Percentiles rank a stretch among this genome's conserved stretches.
Conservation (phyloP, 2,797 vertebrate genomes). For the Astyanax mexicanus region DNA sequence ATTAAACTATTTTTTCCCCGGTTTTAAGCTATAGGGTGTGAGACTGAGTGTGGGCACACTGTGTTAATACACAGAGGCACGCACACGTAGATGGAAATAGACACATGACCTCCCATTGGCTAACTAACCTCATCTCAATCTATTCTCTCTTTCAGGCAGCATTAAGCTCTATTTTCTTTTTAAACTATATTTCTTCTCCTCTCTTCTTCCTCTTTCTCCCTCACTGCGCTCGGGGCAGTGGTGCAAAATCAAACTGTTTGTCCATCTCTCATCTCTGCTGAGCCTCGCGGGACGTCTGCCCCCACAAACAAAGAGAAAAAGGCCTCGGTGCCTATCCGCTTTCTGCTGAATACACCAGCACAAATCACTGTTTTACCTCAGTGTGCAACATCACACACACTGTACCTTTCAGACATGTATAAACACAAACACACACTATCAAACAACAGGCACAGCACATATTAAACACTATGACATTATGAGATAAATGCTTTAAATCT, state of each 20-base stretch:
- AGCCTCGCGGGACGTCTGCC: conserved; percentile 75
- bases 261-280: conserved; percentile 79
- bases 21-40: not conserved
- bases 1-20: not conserved
- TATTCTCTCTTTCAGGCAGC: conserved; percentile 61
- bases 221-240: conserved; percentile 66
- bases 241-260: conserved; percentile 85
- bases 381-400: conserved; percentile 3
- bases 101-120: conserved; percentile 61
- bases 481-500: too few species aligned
- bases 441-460: conserved; percentile 18
- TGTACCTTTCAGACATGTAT: not conserved
- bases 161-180: conserved; percentile 63
- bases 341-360: conserved; percentile 79
- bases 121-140: conserved; percentile 67
- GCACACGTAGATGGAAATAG: conserved; percentile 23
- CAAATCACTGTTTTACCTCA: conserved; percentile 57
- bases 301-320: conserved; percentile 77
- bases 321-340: conserved; percentile 72
- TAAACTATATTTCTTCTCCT: conserved; percentile 66
- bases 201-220: conserved; percentile 55
- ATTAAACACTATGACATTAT: conserved; percentile 56
- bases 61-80: conserved; percentile 19
- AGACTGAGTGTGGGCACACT: not conserved
- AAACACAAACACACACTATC: not conserved